Conservation (phyloP, 2,888 invertebrate species). For the Pheosia gnoma region DNA sequence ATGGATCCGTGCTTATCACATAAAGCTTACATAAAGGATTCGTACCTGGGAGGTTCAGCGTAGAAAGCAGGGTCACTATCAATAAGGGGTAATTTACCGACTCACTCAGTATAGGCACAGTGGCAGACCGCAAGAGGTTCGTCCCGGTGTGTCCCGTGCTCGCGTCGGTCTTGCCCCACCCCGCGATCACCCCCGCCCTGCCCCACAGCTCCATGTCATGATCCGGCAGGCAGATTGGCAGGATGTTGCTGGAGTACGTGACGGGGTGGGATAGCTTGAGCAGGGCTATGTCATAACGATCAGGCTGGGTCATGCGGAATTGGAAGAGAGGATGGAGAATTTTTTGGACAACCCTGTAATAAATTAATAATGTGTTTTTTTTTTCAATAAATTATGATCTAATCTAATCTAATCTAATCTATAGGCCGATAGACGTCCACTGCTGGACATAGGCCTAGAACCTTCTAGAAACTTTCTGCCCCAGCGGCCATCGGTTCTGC, state of each 20-base stretch:
- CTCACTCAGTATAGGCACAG: slow-evolving; percentile 91
- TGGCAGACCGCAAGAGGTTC: slow-evolving; percentile 90
- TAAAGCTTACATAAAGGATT: too few relatives aligned
- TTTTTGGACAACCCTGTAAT: slow-evolving; percentile 86
- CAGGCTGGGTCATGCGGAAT: slow-evolving; percentile 92
- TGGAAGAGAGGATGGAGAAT: slow-evolving; percentile 92
- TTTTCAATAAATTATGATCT: too few relatives aligned
- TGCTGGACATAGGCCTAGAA: too few relatives aligned
- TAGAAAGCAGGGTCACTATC: too few relatives aligned
- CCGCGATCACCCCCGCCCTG: slow-evolving; percentile 86
- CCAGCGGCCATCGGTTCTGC: too few relatives aligned
- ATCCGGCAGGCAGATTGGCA: slow-evolving; percentile 91
- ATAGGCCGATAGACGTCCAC: too few relatives aligned
- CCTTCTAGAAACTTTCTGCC: too few relatives aligned
- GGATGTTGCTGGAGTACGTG: slow-evolving; percentile 86
- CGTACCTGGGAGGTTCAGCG: too few relatives aligned
- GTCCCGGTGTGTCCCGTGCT: slow-evolving; percentile 90
- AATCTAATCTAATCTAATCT: too few relatives aligned
- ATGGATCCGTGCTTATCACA: too few relatives aligned
- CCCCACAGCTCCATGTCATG: slow-evolving; percentile 65
- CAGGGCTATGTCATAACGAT: slow-evolving; percentile 91
- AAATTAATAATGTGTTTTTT: too few relatives aligned
- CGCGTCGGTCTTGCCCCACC: slow-evolving; percentile 93
- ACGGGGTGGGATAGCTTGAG: slow-evolving; percentile 88
- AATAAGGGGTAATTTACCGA: slow-evolving; percentile 12